Base-by-base conservation (phyloP, 2,113 vertebrate genomes). In the Capreolus pygargus region DNA sequence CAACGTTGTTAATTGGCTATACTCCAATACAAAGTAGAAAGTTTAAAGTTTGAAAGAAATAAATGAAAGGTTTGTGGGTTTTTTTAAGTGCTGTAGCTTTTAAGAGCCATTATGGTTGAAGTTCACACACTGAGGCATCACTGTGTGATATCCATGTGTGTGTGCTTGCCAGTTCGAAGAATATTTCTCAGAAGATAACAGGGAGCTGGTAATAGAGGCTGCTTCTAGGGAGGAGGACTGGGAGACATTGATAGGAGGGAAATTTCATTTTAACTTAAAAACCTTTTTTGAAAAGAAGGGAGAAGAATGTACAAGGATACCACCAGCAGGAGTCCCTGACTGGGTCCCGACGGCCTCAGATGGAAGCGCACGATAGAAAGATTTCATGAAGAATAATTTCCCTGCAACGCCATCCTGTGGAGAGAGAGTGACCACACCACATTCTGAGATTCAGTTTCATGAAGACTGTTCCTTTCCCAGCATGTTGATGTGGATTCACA, bases 41-140 rank as follows among this genome's bases (percentile, higher is more conserved):
- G 70, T 27, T 25, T 27, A 27, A 7, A 43, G 70, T 27, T 4
- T 27, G 70, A 27, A 76, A 76, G 3, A 74, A 36, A 74, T 0
- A 76, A 76, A 7, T 14, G 36, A 76, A 76, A 76, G 70, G 23
- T 13, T 11, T 70, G 19, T 39, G 70, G 21, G 7, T 9, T 57
- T 57, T 43, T 76, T 43, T 43, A 84, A 74, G 33, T 25, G 17
- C 43, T 5, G 6, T 33, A 30, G 50, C 25, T 14, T 28, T 64
- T 43, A 17, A 83, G 52, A 55, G 61, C 23, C 36, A 2, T 36
- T 10, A 6, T 6, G 16, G 21, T 30, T 30, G 19, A 21, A 33
- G 23, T 14, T 39, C 43, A 25, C 7, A 33, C 8, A 0, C 39
- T 2, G 52, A 57, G 45, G 33, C 27, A 10, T 39, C 13, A 0